phyloP scores from a whole-genome alignment of 37 sponge, comb jelly and placozoan species.

The Spongilla lacustris region DNA sequence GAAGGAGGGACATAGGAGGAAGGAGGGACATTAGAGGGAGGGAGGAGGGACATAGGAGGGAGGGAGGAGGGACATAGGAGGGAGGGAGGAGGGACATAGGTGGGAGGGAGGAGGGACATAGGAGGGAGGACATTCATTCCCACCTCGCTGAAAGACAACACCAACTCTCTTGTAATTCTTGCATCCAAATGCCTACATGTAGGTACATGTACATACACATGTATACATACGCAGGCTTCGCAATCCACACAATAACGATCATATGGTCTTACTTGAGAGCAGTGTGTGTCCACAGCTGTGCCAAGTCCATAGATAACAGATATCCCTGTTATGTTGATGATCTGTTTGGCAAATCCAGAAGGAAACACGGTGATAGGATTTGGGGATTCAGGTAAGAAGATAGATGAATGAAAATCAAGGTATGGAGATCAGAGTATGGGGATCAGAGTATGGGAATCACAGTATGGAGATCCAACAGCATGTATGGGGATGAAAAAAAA shows the following conservation, averaged over 20 bases:
- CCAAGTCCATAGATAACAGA: background rate
- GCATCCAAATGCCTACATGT: constrained; percentile 7
- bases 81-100: background rate
- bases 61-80: background rate
- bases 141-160: constrained; percentile 16
- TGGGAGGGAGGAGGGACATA: background rate
- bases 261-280: background rate
- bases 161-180: constrained; percentile 30
- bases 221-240: too few species aligned
- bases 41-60: background rate
- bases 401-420: too few species aligned
- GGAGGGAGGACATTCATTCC: background rate
- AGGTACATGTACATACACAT: background rate
- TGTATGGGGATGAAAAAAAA: too few species aligned
- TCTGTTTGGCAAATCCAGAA: too few species aligned
- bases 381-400: too few species aligned
- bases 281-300: background rate
- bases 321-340: background rate
- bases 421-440: too few species aligned
- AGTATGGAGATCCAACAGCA: too few species aligned
- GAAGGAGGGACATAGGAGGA: background rate
- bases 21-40: background rate
- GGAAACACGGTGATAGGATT: background rate
- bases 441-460: too few species aligned
- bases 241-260: too few species aligned